Evolutionary conservation across 2,888 invertebrate genomes (phyloP), one percentile per base, ranked within the genome.

Genomic region (Temnothorax rugatulus): DNA sequence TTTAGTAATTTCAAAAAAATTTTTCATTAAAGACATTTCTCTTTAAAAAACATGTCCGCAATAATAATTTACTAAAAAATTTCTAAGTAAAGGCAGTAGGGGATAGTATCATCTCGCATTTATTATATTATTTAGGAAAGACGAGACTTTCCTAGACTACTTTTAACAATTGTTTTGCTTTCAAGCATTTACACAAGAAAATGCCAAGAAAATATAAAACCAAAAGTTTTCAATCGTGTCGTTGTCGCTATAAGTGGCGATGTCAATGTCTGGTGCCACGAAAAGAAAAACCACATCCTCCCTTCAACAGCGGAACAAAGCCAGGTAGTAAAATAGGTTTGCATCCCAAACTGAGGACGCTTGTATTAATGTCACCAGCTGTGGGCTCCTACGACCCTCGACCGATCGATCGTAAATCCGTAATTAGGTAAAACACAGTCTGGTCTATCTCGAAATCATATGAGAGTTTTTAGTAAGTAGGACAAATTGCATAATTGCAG

Each of bases 221-320:
- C 0, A 63, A 34, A 13, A 73, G 73, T 0, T 83, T 83, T 13
- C 89, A 84, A n/a, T 52, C 82, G 0, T 91, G 90, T 29, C 83
- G 44, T 21, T 91, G 91, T 52, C 52, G 82, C 8, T 83, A 61
- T 18, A 90, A 87, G 38, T 90, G 90, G 90, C 83, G 83, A 29
- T 86, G 84, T 11, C 71, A 79, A 41, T 89, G 88, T 68, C 57
- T 88, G 2, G 63, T 85, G 15, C 84, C 84, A 9, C 87, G 85
- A 0, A 34, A 59, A 7, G 71, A 25, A 21, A 90, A 89, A 25
- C 44, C 86, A 9, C 73, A 57, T 9, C 86, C 89, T 4, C 86
- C 91, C 0, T 92, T 92, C 21, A 84, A 88, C 41, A 84, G 18
- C n/a, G 54, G 47, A 11, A 38, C 44, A 1, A 25, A 79, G 11